These are phyloP conservation scores for Grantiella picta DNA, from an alignment of 2,113 vertebrate species.

Conservation along the genomic window DNA sequence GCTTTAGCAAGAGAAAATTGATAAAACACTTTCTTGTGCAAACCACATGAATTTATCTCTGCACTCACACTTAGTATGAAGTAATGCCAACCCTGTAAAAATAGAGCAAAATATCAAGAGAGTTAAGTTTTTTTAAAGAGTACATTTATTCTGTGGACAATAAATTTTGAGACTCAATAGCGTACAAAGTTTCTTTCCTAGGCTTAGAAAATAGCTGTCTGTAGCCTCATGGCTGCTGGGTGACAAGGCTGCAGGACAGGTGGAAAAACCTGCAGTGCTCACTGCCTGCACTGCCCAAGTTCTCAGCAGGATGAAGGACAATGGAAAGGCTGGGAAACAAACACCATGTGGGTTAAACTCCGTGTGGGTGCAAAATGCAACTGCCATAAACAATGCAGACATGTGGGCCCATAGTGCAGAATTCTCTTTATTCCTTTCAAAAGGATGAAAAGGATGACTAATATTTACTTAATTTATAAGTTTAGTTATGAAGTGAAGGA, in stretches of 20 bases:
- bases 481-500: neutral
- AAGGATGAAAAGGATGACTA: neutral
- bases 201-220: neutral
- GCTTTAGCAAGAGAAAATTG: neutral
- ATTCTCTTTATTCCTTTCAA: neutral
- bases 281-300: neutral
- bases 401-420: too few relatives aligned
- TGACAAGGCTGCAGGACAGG: neutral
- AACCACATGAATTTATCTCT: neutral
- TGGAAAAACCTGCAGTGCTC: neutral
- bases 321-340: neutral
- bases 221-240: neutral
- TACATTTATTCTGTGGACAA: neutral
- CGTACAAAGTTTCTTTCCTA: neutral
- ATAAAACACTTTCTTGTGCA: neutral
- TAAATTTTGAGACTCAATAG: neutral
- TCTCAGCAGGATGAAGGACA: neutral
- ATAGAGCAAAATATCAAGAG: neutral
- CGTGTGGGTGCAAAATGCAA: neutral
- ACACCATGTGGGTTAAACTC: neutral
- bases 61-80: neutral
- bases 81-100: neutral
- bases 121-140: neutral
- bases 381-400: neutral
- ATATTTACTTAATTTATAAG: neutral